Evolutionary conservation across 2,888 invertebrate genomes (phyloP).

Genomic region (Steinernema carpocapsae): DNA sequence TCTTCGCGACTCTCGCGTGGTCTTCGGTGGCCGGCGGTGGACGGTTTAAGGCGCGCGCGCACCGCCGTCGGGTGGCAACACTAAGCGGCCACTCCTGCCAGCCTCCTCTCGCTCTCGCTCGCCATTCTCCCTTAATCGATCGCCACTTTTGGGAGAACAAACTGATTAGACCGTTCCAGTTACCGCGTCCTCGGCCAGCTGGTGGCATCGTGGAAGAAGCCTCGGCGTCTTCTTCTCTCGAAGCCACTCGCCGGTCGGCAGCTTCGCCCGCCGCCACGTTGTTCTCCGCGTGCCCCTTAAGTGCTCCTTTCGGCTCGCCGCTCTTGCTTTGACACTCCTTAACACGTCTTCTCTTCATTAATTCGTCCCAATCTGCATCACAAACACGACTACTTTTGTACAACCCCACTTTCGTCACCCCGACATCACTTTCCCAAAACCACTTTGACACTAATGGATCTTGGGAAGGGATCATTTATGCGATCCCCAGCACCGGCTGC

Average conservation of each 20-base stretch:
- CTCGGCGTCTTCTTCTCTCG: background rate
- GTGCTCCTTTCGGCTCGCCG: conserved; percentile 1
- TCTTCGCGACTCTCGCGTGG: background rate
- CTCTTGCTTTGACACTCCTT: background rate
- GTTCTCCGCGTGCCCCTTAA: background rate
- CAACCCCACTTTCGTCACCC: conserved; percentile 9
- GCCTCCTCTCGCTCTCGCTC: conserved; percentile 18
- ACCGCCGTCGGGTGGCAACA: background rate
- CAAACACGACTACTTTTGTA: conserved; percentile 1
- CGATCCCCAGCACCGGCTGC: background rate
- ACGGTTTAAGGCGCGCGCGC: conserved; percentile 35
- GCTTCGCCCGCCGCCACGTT: background rate
- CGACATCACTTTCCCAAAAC: background rate
- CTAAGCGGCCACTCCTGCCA: conserved; percentile 30
- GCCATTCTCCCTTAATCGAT: conserved; percentile 25
- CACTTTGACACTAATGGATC: conserved; percentile 31
- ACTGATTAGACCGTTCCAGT: conserved; percentile 34
- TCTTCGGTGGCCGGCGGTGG: conserved; percentile 2
- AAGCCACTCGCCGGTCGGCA: background rate
- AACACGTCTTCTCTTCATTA: conserved; percentile 13
- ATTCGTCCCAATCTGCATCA: conserved; percentile 30
- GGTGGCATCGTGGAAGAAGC: conserved; percentile 23
- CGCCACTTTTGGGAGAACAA: conserved; percentile 27
- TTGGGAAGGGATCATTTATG: conserved; percentile 10
- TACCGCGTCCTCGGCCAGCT: conserved; percentile 11